Conservation (phyloP, 2,113 vertebrate species). For the Coturnix japonica region DNA sequence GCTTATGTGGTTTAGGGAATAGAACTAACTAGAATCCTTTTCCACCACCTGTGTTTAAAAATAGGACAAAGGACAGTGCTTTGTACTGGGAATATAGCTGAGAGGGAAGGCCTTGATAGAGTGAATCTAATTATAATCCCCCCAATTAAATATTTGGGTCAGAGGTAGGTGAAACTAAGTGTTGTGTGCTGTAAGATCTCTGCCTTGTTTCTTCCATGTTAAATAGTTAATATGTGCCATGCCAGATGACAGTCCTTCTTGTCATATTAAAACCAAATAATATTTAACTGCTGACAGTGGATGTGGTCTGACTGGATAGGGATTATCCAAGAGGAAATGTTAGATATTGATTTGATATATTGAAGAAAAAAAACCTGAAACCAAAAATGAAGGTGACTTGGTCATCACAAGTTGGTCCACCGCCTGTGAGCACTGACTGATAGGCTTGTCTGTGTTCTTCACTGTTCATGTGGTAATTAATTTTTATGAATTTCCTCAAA, state of each 20-base stretch:
- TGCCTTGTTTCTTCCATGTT: not conserved
- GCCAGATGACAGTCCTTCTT: not conserved
- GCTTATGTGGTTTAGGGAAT: not conserved
- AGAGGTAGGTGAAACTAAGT: not conserved
- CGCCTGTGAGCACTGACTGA: not conserved
- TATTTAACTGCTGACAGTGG: not conserved
- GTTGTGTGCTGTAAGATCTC: not conserved
- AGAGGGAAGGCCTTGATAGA: constrained; percentile 4
- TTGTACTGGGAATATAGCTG: not conserved
- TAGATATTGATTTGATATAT: not conserved
- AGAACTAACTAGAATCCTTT: constrained; percentile 6
- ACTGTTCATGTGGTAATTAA: not conserved
- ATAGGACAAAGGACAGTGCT: not conserved
- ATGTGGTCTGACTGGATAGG: not conserved
- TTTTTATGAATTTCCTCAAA: not conserved
- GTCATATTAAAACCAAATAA: not conserved
- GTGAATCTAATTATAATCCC: not conserved
- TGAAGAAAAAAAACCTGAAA: not conserved
- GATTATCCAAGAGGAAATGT: not conserved
- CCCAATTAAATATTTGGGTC: not conserved
- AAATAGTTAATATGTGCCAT: not conserved
- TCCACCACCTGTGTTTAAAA: not conserved
- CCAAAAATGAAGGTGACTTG: not conserved
- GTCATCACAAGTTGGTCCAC: not conserved
- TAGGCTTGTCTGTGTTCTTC: not conserved